Evolutionary conservation across 1,140 invertebrate genomes (phyloP), one percentile per base, ranked within the genome.

Genomic region (Nylanderia fulva): DNA sequence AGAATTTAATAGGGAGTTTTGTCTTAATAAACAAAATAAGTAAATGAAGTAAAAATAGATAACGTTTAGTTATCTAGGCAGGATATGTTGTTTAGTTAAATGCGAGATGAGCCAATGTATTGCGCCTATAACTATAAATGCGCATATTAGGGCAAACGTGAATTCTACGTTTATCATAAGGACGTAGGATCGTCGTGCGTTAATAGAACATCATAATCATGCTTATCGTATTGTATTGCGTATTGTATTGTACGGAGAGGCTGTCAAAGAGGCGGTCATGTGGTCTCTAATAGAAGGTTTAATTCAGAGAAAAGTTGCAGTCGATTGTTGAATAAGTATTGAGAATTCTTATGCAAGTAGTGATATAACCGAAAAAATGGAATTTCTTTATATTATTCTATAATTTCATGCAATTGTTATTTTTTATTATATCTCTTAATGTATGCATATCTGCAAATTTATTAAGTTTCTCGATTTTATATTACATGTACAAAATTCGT

Each of bases 191-290:
- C 4, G 60, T 52, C 69, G 61, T 85, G 68, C 63, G 33, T 54
- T 36, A 63, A 58, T 77, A 87, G 29, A 64, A 63, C 15, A 79
- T 61, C 52, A 72, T 88, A 88, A 11, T 68, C 86, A 58, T 54
- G 60, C 83, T 80, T 61, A 61, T 24, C 72, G 13, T 63, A 63
- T 29, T 29, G 60, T 61, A 48, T 68, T 48, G 45, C 45, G 45
- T 64, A 75, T n/a, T n/a, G n/a, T 84, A 88, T 84, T 84, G 72
- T 86, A 86, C 85, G 83, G 54, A 86, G 61, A 45, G 29, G 75
- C 71, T 86, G 85, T 89, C 75, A 63, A 89, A 84, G n/a, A n/a
- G n/a, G n/a, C 87, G 63, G 58, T 89, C 87, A 80, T 86, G 87
- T 80, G 75, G 86, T 86, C 79, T 86, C 60, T 80, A 79, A 86